Percentiles rank a stretch among this genome's conserved stretches.
These are phyloP conservation scores for Smutsia gigantea DNA, from an alignment of 2,797 vertebrate genomes.

Conservation along the genomic window DNA sequence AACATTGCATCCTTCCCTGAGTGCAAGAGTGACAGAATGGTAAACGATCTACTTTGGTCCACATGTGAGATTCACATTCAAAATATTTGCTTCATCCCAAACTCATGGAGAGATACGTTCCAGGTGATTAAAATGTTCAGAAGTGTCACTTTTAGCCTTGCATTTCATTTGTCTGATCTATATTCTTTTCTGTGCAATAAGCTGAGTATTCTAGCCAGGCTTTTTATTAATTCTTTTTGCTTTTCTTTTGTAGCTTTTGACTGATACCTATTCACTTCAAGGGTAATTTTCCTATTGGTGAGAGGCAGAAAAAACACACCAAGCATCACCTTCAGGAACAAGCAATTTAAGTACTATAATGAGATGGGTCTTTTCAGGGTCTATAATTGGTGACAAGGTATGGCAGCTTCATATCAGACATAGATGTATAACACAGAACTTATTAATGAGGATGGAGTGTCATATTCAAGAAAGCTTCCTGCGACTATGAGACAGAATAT, in stretches of 20 bases:
- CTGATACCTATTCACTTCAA: conserved; percentile 84
- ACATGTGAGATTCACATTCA: not conserved
- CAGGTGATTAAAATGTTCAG: not conserved
- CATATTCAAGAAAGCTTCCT: conserved; percentile 81
- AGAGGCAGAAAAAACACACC: conserved; percentile 80
- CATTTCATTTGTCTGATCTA: conserved; percentile 67
- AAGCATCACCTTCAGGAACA: conserved; percentile 84
- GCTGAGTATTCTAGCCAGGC: conserved; percentile 77
- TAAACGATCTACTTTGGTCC: not conserved
- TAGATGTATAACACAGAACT: conserved; percentile 84
- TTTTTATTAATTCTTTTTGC: conserved; percentile 70
- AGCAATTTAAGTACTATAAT: conserved; percentile 85
- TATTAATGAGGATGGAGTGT: conserved; percentile 86
- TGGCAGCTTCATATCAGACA: conserved; percentile 86
- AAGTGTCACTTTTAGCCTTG: conserved; percentile 54
- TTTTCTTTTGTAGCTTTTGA: conserved; percentile 79
- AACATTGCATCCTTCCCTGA: not conserved
- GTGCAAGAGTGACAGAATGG: not conserved
- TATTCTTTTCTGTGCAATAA: conserved; percentile 44
- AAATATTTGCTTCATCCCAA: not conserved
- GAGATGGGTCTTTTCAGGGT: conserved; percentile 86
- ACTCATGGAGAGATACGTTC: not conserved
- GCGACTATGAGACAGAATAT: conserved; percentile 79
- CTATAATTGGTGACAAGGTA: conserved; percentile 89
- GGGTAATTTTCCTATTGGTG: conserved; percentile 83